Evolutionary conservation across 2,888 invertebrate genomes (phyloP).

Genomic region (Aporophyla nigra): DNA sequence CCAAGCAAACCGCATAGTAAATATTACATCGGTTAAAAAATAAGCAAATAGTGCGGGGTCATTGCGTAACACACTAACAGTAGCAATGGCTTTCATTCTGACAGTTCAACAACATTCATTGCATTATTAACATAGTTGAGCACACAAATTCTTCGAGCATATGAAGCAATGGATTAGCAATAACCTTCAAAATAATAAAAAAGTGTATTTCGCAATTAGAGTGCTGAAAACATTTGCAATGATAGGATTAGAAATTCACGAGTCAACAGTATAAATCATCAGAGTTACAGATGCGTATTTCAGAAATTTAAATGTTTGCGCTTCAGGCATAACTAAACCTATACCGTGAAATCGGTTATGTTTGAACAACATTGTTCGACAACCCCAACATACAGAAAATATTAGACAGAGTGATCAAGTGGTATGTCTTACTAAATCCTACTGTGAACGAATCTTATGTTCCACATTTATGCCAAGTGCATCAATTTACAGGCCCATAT

Average conservation of each 20-base stretch:
- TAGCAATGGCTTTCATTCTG: too few relatives aligned
- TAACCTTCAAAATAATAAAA: too few relatives aligned
- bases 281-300: background rate
- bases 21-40: background rate
- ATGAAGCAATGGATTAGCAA: too few relatives aligned
- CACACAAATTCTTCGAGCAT: too few relatives aligned
- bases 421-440: background rate
- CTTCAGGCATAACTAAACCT: background rate
- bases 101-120: too few relatives aligned
- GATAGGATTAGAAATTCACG: background rate
- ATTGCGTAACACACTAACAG: too few relatives aligned
- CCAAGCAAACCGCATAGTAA: background rate
- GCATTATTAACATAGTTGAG: too few relatives aligned
- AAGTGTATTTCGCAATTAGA: too few relatives aligned
- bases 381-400: background rate
- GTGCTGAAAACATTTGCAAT: background rate
- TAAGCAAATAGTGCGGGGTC: background rate
- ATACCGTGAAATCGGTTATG: background rate
- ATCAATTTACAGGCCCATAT: conserved; percentile 19
- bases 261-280: background rate
- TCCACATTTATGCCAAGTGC: conserved; percentile 29
- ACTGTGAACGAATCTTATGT: conserved; percentile 8
- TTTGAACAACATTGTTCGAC: background rate
- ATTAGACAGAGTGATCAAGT: background rate
- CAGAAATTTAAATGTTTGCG: background rate